Evolutionary conservation across 2,113 vertebrate genomes (phyloP).

Genomic region (Fulmarus glacialis): DNA sequence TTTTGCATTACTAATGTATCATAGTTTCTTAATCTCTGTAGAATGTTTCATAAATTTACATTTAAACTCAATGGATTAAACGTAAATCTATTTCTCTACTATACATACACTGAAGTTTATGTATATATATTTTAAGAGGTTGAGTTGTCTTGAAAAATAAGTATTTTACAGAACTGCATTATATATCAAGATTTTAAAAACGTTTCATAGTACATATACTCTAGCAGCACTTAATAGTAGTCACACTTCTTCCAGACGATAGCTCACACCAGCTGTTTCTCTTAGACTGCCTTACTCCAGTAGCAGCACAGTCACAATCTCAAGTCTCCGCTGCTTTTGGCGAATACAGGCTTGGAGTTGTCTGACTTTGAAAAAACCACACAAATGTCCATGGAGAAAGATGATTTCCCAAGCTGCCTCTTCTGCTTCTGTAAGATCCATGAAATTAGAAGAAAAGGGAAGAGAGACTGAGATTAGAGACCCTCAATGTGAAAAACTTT

Average conservation of each 20-base stretch:
- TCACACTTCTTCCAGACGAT: accelerated
- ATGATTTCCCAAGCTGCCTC: not conserved
- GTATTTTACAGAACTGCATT: not conserved
- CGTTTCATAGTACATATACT: not conserved
- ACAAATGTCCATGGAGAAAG: not conserved
- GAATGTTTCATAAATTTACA: not conserved
- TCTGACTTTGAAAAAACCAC: not conserved
- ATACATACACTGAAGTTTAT: not conserved
- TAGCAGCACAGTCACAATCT: not conserved
- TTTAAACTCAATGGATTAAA: not conserved
- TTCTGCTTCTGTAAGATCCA: not conserved
- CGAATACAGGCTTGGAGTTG: not conserved
- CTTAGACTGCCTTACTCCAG: not conserved
- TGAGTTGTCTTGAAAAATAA: not conserved
- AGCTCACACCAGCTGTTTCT: not conserved
- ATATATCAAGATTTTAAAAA: not conserved
- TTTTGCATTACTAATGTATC: not conserved
- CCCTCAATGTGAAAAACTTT: not conserved
- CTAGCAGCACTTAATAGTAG: not conserved
- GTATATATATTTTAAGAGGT: not conserved
- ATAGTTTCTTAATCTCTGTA: not conserved
- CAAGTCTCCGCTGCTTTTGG: not conserved
- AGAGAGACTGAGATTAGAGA: not conserved
- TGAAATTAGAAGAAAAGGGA: not conserved
- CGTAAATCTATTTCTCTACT: not conserved